phyloP scores from a whole-genome alignment of 2,888 invertebrate genomes.

The Drosophila siamana region DNA sequence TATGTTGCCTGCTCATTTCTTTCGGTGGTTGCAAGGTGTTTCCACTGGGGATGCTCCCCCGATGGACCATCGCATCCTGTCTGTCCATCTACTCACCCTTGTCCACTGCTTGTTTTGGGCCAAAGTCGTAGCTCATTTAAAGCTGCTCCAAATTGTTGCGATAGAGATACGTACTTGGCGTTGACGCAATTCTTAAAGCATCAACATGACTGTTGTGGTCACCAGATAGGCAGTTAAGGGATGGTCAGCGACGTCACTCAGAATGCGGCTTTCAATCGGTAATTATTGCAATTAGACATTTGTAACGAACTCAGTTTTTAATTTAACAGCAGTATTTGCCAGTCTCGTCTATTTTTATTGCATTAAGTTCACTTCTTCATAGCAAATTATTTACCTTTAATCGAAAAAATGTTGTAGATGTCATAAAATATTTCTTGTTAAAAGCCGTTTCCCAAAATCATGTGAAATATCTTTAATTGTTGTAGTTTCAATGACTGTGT shows the following conservation, averaged over 20 bases:
- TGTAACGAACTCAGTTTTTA: too few species aligned
- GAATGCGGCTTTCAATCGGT: conserved; percentile 13
- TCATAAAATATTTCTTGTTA: too few species aligned
- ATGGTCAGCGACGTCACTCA: conserved; percentile 41
- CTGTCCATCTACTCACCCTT: conserved; percentile 20
- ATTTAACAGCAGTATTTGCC: too few species aligned
- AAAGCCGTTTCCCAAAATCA: too few species aligned
- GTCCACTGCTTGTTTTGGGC: too few species aligned
- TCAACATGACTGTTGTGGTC: not conserved
- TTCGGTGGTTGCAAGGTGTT: conserved; percentile 63
- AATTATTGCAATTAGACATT: conserved; percentile 39
- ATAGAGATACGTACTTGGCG: conserved; percentile 16
- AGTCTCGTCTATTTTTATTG: too few species aligned
- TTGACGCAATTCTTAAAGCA: conserved; percentile 31
- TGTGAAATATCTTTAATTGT: too few species aligned
- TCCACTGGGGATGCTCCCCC: conserved; percentile 31
- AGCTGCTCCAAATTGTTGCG: conserved; percentile 36
- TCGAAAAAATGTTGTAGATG: too few species aligned
- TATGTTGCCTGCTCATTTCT: conserved; percentile 58
- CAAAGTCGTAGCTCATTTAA: conserved; percentile 32
- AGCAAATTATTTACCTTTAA: too few species aligned
- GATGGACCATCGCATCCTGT: conserved; percentile 19
- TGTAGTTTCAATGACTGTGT: too few species aligned
- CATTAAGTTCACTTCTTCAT: too few species aligned
- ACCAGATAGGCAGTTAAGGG: conserved; percentile 13